A percentile compares a stretch with the other conserved stretches of the same genome.
These are phyloP conservation scores for Pipistrellus kuhlii DNA, from an alignment of 2,797 vertebrate genomes.

Conservation along the genomic window DNA sequence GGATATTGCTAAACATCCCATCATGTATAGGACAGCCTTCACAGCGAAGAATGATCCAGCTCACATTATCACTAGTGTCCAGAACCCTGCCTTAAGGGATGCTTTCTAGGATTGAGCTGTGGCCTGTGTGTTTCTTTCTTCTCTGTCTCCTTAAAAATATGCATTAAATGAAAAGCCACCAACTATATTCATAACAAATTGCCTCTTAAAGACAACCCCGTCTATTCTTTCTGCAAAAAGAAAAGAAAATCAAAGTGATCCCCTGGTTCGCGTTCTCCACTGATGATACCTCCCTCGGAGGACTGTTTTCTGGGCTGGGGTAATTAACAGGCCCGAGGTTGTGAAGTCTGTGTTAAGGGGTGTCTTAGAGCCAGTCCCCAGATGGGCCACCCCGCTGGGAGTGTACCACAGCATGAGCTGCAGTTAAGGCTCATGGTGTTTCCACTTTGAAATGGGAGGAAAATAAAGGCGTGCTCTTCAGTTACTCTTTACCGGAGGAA, in stretches of 20 bases:
- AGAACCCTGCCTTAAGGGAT: background rate
- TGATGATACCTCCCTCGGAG: background rate
- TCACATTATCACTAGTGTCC: too few species aligned
- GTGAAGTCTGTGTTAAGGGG: background rate
- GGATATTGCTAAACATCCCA: background rate
- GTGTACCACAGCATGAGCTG: fast-evolving
- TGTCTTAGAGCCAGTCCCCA: background rate
- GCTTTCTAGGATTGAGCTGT: background rate
- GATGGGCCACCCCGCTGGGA: background rate
- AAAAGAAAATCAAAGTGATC: background rate
- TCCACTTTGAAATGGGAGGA: background rate
- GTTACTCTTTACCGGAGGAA: background rate
- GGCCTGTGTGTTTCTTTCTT: background rate
- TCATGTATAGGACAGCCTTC: fast-evolving
- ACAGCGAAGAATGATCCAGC: too few species aligned
- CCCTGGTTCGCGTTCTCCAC: background rate
- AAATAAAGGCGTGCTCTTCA: background rate
- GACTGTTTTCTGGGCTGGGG: background rate
- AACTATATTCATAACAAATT: background rate
- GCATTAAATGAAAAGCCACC: background rate
- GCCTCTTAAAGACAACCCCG: background rate
- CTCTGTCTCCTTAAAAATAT: background rate
- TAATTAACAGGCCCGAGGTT: slow-evolving; percentile 33
- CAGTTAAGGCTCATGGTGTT: background rate
- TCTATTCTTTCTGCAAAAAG: background rate